Conservation (phyloP, 2,113 vertebrate species). For the Cisticola juncidis region DNA sequence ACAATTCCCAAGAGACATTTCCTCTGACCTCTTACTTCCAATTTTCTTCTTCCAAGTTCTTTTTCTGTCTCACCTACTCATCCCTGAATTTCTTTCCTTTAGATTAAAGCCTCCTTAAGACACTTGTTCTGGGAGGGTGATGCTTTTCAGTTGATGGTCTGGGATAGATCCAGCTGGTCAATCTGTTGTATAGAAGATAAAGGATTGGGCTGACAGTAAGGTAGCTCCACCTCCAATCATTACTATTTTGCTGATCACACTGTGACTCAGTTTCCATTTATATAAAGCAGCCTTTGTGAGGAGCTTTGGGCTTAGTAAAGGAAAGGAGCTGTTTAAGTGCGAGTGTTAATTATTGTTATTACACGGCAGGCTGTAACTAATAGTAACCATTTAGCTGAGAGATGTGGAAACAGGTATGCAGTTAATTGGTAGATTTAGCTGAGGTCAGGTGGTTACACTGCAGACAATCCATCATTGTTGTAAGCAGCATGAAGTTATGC, state of each 20-base stretch:
- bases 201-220: background rate
- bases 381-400: conserved; percentile 36
- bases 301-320: background rate
- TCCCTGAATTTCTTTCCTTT: background rate
- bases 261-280: background rate
- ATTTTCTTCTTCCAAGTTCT: background rate
- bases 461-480: conserved; percentile 57
- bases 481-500: conserved; percentile 32
- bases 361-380: background rate
- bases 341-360: conserved; percentile 25
- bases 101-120: background rate
- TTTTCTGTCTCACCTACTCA: background rate
- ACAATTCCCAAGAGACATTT: background rate
- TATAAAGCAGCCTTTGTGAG: background rate
- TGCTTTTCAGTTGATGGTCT: background rate
- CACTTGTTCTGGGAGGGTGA: background rate
- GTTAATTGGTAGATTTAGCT: conserved; percentile 59
- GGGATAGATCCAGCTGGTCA: background rate
- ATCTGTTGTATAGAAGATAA: background rate
- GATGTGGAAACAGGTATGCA: conserved; percentile 29
- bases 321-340: background rate
- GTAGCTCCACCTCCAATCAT: background rate
- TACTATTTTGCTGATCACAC: background rate
- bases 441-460: conserved; percentile 35
- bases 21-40: background rate